Evolutionary conservation across 2,888 invertebrate genomes (phyloP).

Genomic region (Incurvaria masculella): DNA sequence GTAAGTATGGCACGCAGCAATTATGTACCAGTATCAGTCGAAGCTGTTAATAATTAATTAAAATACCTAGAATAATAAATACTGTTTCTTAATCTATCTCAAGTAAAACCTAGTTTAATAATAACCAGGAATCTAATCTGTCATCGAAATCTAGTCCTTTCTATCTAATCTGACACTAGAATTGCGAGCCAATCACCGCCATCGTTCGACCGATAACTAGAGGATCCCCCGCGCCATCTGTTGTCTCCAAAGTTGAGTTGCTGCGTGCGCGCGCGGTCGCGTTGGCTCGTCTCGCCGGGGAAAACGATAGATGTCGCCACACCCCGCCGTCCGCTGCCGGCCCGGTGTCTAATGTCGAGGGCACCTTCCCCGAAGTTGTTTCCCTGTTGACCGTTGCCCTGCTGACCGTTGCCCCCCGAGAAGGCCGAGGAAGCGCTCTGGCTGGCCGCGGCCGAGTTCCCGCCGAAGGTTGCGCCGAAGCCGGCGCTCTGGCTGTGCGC

Average conservation of each 20-base stretch:
- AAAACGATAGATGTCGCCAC: constrained; percentile 28
- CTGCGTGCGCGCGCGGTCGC: not conserved
- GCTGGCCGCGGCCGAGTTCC: constrained; percentile 29
- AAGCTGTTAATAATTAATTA: too few relatives aligned
- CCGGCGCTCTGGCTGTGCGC: constrained; percentile 18
- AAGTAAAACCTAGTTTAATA: too few relatives aligned
- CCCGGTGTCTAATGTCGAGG: constrained; percentile 36
- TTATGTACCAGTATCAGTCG: too few relatives aligned
- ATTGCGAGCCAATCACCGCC: not conserved
- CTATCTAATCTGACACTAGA: not conserved
- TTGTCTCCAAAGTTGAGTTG: not conserved
- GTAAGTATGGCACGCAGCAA: too few relatives aligned
- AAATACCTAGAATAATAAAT: too few relatives aligned
- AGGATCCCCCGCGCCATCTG: not conserved
- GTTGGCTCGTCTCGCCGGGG: constrained; percentile 19
- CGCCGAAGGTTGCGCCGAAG: constrained; percentile 25
- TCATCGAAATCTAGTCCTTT: too few relatives aligned
- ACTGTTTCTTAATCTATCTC: too few relatives aligned
- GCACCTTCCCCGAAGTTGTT: constrained; percentile 35
- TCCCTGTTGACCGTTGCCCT: constrained; percentile 22
- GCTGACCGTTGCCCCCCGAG: constrained; percentile 6
- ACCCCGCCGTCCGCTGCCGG: constrained; percentile 22
- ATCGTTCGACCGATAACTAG: not conserved
- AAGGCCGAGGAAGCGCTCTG: constrained; percentile 46
- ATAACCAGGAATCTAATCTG: too few relatives aligned